Conservation (phyloP, 2,888 invertebrate species). For the Enchytraeus crypticus region DNA sequence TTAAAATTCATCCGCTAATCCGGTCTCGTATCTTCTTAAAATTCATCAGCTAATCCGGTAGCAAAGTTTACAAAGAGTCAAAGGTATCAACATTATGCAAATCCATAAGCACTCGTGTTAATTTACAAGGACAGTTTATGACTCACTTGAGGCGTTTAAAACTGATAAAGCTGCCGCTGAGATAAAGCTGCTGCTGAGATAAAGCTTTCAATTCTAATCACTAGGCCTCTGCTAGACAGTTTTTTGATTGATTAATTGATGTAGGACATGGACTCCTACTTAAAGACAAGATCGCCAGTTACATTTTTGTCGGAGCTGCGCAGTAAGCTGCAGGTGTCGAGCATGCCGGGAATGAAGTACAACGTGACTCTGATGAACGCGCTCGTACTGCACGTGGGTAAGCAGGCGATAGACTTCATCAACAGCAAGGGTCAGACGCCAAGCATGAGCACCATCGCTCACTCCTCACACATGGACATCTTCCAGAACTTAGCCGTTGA, state of each 20-base stretch:
- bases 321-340: slow-evolving; percentile 65
- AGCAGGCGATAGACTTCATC: slow-evolving; percentile 85
- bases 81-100: too few relatives aligned
- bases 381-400: slow-evolving; percentile 91
- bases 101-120: too few relatives aligned
- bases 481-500: slow-evolving; percentile 98
- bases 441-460: slow-evolving; percentile 87
- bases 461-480: slow-evolving; percentile 98
- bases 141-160: too few relatives aligned
- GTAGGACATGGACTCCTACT: slow-evolving; percentile 82
- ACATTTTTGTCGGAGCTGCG: slow-evolving; percentile 83
- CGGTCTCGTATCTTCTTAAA: too few relatives aligned
- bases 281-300: slow-evolving; percentile 86
- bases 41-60: too few relatives aligned
- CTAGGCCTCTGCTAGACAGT: too few relatives aligned
- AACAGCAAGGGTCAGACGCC: slow-evolving; percentile 82
- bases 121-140: too few relatives aligned
- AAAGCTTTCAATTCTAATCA: too few relatives aligned
- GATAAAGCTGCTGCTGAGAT: too few relatives aligned
- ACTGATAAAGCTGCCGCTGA: too few relatives aligned
- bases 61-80: too few relatives aligned
- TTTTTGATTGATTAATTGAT: neutral
- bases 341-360: slow-evolving; percentile 76
- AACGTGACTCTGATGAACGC: slow-evolving; percentile 95
- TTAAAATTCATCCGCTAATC: too few relatives aligned